These are phyloP conservation scores for Neuroscelio doddi DNA, from an alignment of 2,888 invertebrate species.

Conservation along the genomic window DNA sequence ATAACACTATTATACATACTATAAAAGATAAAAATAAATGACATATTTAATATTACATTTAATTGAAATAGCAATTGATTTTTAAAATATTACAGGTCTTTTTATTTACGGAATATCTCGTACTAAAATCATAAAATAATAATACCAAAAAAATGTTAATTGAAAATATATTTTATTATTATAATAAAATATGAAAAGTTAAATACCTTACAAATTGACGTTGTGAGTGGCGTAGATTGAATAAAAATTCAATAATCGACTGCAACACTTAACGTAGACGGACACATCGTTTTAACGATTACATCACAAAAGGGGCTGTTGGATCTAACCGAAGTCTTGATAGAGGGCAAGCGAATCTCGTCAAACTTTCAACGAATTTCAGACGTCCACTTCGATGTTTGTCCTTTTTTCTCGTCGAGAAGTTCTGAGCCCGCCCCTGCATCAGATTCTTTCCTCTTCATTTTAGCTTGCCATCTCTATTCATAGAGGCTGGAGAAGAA, in stretches of 20 bases:
- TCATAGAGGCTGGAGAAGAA: conserved; percentile 38
- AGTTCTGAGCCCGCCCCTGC: conserved; percentile 33
- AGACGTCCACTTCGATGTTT: conserved; percentile 40
- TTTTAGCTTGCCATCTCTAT: conserved; percentile 26
- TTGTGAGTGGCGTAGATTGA: neutral
- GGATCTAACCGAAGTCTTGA: conserved; percentile 35
- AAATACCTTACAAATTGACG: too few relatives aligned
- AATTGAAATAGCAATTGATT: too few relatives aligned
- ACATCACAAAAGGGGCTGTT: conserved; percentile 13
- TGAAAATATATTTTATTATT: too few relatives aligned
- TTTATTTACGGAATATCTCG: too few relatives aligned
- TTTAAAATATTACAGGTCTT: too few relatives aligned
- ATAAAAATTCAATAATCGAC: conserved; percentile 28
- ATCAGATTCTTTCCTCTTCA: conserved; percentile 29
- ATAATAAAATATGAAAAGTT: too few relatives aligned
- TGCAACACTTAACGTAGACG: neutral
- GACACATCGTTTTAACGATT: conserved; percentile 18
- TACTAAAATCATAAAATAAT: too few relatives aligned
- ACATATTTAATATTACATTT: too few relatives aligned
- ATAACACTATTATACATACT: too few relatives aligned
- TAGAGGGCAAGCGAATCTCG: conserved; percentile 51
- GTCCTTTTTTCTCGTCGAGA: conserved; percentile 32
- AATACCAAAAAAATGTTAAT: too few relatives aligned
- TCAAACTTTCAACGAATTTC: conserved; percentile 55
- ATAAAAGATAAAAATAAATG: too few relatives aligned